A percentile compares a stretch with the other conserved stretches of the same genome.
Evolutionary conservation across 2,797 vertebrate species (phyloP).

Genomic region (Anguilla megastoma): DNA sequence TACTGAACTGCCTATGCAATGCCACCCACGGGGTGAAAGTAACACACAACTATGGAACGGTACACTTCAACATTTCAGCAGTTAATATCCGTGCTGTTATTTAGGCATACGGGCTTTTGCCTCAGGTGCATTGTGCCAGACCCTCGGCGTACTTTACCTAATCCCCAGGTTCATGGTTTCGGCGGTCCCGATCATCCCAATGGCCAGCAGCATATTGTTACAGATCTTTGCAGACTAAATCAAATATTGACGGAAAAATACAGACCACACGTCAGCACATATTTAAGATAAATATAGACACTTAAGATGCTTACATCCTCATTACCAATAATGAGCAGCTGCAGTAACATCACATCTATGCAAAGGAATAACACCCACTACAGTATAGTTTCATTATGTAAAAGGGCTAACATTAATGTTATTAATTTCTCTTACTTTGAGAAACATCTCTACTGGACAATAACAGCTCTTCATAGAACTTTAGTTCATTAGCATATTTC

Average conservation of each 20-base stretch:
- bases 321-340: too few relatives aligned
- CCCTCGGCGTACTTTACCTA: conserved; percentile 73
- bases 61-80: conserved; percentile 48
- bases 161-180: conserved; percentile 98
- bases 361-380: too few relatives aligned
- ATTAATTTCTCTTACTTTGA: too few relatives aligned
- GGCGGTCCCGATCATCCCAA: conserved; percentile 97
- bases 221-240: conserved; percentile 96
- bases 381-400: too few relatives aligned
- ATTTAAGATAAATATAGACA: neutral
- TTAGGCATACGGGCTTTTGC: neutral
- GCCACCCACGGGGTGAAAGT: conserved; percentile 50
- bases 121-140: neutral
- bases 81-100: neutral
- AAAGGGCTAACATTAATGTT: too few relatives aligned
- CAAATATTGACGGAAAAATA: neutral
- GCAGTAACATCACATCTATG: too few relatives aligned
- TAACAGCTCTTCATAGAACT: too few relatives aligned
- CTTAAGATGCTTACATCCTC: too few relatives aligned
- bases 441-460: too few relatives aligned
- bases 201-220: conserved; percentile 98
- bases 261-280: neutral
- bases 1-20: neutral
- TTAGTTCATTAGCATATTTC: too few relatives aligned
- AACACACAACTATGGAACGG: conserved; percentile 54